phyloP scores from a whole-genome alignment of 2,113 vertebrate species.

The Crypturellus undulatus region DNA sequence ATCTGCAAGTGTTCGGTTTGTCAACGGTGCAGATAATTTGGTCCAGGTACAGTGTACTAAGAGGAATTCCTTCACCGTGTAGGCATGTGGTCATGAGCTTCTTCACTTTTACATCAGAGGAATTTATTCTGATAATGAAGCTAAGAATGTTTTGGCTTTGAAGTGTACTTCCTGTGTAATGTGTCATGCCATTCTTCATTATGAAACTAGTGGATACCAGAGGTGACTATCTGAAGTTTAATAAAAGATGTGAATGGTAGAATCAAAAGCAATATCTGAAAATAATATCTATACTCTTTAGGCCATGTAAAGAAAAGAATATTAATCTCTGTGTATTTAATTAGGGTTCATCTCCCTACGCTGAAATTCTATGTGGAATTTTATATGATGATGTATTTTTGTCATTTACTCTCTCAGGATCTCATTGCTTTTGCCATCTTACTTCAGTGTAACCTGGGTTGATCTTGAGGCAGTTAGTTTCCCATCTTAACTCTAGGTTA shows the following conservation, averaged over 20 bases:
- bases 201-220: too few species aligned
- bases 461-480: neutral
- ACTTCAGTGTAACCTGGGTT: neutral
- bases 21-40: constrained; percentile 59
- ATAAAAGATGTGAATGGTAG: neutral
- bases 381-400: neutral
- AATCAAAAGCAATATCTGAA: neutral
- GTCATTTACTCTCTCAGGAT: neutral
- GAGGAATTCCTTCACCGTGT: neutral
- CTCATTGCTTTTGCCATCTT: neutral
- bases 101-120: neutral
- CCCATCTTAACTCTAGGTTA: neutral
- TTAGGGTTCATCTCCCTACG: neutral
- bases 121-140: neutral
- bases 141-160: neutral
- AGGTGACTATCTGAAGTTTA: too few species aligned
- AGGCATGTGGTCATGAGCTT: neutral
- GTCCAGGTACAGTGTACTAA: constrained; percentile 77
- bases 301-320: neutral
- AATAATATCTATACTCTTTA: neutral
- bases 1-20: constrained; percentile 87
- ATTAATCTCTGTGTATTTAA: neutral
- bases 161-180: neutral
- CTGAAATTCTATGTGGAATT: neutral
- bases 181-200: neutral